Evolutionary conservation across 2,888 invertebrate species (phyloP).

Genomic region (Ctena decussata): DNA sequence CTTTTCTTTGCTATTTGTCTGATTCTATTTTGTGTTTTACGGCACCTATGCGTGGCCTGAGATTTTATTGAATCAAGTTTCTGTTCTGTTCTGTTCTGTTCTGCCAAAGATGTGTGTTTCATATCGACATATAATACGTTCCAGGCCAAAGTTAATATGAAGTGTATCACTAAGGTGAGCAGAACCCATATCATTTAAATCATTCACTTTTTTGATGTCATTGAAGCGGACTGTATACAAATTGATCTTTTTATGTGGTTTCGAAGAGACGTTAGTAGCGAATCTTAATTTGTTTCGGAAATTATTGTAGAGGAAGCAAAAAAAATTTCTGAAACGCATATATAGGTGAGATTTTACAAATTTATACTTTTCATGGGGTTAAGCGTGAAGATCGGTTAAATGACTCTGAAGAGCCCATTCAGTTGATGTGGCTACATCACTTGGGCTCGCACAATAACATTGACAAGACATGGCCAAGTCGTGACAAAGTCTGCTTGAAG

Average conservation of each 20-base stretch:
- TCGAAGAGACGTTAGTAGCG: background rate
- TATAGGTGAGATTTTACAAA: background rate
- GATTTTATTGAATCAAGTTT: no score
- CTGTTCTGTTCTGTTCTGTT: no score
- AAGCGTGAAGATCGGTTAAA: slow-evolving; percentile 12
- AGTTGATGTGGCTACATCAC: slow-evolving; percentile 53
- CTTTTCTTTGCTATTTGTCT: no score
- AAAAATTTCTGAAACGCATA: background rate
- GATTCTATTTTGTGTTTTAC: no score
- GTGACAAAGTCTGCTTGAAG: no score
- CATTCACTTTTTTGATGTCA: background rate
- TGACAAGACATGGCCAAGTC: no score
- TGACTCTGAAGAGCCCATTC: slow-evolving; percentile 30
- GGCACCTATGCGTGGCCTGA: no score
- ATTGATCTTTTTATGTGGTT: background rate
- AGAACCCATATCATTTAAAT: no score
- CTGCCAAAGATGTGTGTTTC: no score
- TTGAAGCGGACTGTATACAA: background rate
- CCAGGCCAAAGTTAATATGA: no score
- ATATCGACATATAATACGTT: no score
- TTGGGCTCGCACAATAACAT: slow-evolving; percentile 40
- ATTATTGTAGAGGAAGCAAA: background rate
- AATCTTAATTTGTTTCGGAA: background rate
- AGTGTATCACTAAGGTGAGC: background rate
- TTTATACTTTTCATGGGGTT: background rate